Evolutionary conservation across 2,113 vertebrate species (phyloP), one percentile per base, ranked within the genome.

Genomic region (Gulo gulo): DNA sequence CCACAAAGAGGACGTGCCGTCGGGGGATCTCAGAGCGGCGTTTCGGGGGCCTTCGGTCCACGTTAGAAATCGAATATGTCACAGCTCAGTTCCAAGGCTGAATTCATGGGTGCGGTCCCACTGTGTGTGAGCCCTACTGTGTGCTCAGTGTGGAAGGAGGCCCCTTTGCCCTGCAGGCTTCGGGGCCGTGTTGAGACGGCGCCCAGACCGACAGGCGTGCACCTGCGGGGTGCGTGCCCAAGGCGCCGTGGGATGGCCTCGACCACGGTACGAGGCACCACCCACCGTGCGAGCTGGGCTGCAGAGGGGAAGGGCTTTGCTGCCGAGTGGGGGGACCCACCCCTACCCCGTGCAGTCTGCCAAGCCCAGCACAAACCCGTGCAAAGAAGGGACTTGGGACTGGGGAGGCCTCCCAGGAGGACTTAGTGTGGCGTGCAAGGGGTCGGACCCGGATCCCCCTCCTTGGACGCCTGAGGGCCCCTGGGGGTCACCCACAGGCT

Each of bases 391-490:
- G 76, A 11, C 34, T 6, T 9, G 1, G 82, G 3, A 36, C 31
- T 8, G 1, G 13, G 3, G 18, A 4, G 0, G 23, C n/a, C 31
- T 12, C 26, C 5, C 15, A 26, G 90, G 69, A 1, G 26, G 2
- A 18, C 16, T 6, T 23, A 4, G 11, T 23, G 4, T 6, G 61
- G 61, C 50, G 2, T 1, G 0, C 0, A 16, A 0, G 14, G 1
- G 0, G n/a, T 39, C 0, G 1, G 0, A 31, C 1, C 13, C 20
- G 52, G 11, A 0, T 6, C 2, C 3, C 12, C 16, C 18, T 34
- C 57, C 31, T 81, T 52, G 12, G 61, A 26, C 13, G 39, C 45
- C 71, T 11, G 1, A 20, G 21, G 6, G 39, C 1, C 1, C 18
- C 7, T 18, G 45, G 4, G 50, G 36, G 2, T 2, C 3, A 5